phyloP scores from a whole-genome alignment of 2,888 invertebrate genomes.

The Craniophora ligustri region DNA sequence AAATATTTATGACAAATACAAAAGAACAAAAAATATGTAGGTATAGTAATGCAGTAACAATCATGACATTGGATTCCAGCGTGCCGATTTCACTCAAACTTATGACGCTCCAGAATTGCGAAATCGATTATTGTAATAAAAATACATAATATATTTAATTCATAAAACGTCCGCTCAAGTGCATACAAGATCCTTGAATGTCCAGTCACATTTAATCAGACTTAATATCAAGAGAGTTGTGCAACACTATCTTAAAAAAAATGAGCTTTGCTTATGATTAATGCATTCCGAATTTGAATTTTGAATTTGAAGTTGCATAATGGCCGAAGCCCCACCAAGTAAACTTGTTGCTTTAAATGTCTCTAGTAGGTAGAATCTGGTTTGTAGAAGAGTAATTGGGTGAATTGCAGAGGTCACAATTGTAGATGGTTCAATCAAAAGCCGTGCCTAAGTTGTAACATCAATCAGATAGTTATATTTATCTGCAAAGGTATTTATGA shows the following conservation, averaged over 20 bases:
- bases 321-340: conserved; percentile 1
- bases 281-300: conserved; percentile 34
- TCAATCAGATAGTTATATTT: no score
- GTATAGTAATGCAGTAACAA: no score
- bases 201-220: conserved; percentile 31
- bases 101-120: no score
- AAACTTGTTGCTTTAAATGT: conserved; percentile 24
- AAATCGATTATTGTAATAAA: no score
- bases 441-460: no score
- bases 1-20: no score
- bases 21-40: no score
- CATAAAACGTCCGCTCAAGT: conserved; percentile 3
- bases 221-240: conserved; percentile 23
- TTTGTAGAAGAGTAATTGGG: conserved; percentile 21
- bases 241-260: conserved; percentile 23
- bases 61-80: no score
- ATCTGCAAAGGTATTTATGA: no score
- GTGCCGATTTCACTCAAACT: conserved; percentile 2
- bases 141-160: conserved; percentile 1
- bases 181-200: conserved; percentile 30
- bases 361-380: conserved; percentile 33
- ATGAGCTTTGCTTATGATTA: conserved; percentile 16
- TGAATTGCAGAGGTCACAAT: conserved; percentile 25
- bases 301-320: conserved; percentile 30
- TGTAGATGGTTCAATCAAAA: conserved; percentile 10